Evolutionary conservation across 2,113 vertebrate genomes (phyloP), one percentile per base, ranked within the genome.

Genomic region (Perca flavescens): DNA sequence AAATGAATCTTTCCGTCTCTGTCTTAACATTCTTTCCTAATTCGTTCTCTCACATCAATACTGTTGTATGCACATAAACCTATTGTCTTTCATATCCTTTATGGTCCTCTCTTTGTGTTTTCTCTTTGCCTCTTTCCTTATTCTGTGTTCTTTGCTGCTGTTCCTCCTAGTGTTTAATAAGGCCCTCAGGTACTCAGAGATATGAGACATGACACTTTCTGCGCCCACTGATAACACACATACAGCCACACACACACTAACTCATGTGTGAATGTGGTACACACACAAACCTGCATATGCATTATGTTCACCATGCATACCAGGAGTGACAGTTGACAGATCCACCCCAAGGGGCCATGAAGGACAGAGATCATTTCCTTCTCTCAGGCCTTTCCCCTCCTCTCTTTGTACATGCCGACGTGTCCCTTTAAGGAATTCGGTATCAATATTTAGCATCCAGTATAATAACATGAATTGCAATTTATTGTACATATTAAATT

Each of bases 171-270:
- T 91, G 74, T 83, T 77, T 85, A 28, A 61, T 84, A 68, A 88
- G 76, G 73, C 80, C 82, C 82, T 81, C 58, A 78, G 79, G 77
- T 82, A 73, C 87, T 72, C 60, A 28, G 52, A 75, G 83, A 86
- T 77, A 80, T 71, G 58, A 84, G 74, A 77, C 81, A 22, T 74
- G 81, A 40, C 61, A 49, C 47, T 73, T 68, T 75, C 28, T 62
- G 46, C 76, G 40, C 17, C 65, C 19, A 6, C 77, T 52, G 68
- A 84, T 81, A 68, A 71, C 17, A 52, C 43, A 10, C 46, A 14
- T n/a, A 61, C 31, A 58, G 67, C 14, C 34, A 50, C 65, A 65
- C 36, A 66, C 65, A 61, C 19, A 8, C 28, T 28, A 13, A 79
- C 47, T 2, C n/a, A 40, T 15, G 6, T 25, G 34, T 40, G 58